Evolutionary conservation across 1,140 invertebrate species (phyloP), one percentile per base, ranked within the genome.

Genomic region (Littorina saxatilis): DNA sequence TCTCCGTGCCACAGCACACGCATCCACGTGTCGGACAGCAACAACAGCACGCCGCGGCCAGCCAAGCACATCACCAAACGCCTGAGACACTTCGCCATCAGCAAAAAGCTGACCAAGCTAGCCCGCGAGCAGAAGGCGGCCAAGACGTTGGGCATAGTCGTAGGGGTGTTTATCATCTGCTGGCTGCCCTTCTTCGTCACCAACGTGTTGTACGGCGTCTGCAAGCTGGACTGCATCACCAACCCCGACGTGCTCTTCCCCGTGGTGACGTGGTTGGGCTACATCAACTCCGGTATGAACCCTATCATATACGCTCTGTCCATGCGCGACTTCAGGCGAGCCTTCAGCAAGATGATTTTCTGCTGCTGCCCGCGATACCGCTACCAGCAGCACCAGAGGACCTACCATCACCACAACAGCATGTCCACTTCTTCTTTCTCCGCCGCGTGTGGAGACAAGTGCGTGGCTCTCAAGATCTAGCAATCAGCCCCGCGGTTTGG

Each of bases 181-280:
- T 99, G 98, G 98, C 93, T 99, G 47, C 98, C 98, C 1, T 99
- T 99, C 92, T 99, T 99, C 92, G 96, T 98, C 1, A 93, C 98
- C 47, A 97, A 98, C 1, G 92, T 98, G 15, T 94, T 98, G 43
- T 84, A 94, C 95, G 88, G 96, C 95, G 91, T 93, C n/a, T 98
- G 98, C 88, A 93, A 96, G 4, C 82, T 86, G 5, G 90, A 93
- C 5, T 93, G 91, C 88, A 78, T 94, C 93, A 89, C 39, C 23
- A 81, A 84, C 75, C 85, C 87, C 2, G 88, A 88, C 32, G 70
- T 89, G 35, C 68, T 92, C 1, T 87, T 91, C 72, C 87, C 88
- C 20, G 82, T 92, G 13, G 91, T 92, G 81, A 89, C 93, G 0
- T 94, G 93, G 93, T 88, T 94, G 27, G 93, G 93, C 29, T 94